A percentile compares a stretch with the other conserved stretches of the same genome.
phyloP scores from a whole-genome alignment of 2,888 invertebrate genomes.

The Drosophila mimica region DNA sequence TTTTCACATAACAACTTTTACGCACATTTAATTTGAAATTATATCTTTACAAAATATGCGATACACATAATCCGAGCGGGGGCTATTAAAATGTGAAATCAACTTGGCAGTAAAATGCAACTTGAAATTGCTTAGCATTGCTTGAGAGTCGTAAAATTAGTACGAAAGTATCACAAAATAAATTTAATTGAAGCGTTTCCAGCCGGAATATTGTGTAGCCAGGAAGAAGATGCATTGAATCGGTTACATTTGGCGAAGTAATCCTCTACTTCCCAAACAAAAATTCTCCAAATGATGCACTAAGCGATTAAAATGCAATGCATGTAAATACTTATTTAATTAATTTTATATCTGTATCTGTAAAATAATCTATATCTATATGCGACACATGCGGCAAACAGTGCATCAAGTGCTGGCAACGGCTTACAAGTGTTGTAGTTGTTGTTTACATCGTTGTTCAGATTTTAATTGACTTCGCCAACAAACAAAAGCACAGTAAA shows the following conservation, averaged over 20 bases:
- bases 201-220: constrained; percentile 7
- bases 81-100: constrained; percentile 34
- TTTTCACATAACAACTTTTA: constrained; percentile 32
- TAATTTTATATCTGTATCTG: constrained; percentile 44
- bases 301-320: constrained; percentile 72
- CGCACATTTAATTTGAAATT: constrained; percentile 47
- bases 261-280: constrained; percentile 40
- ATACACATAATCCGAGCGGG: constrained; percentile 11
- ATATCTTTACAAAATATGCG: constrained; percentile 49
- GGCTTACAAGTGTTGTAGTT: constrained; percentile 41
- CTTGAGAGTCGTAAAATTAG: constrained; percentile 34
- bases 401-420: constrained; percentile 38
- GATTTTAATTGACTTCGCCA: constrained; percentile 75
- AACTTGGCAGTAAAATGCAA: constrained; percentile 34
- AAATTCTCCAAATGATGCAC: constrained; percentile 43
- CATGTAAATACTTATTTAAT: constrained; percentile 74
- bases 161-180: constrained; percentile 33
- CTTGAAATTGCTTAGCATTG: constrained; percentile 14
- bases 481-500: constrained; percentile 45
- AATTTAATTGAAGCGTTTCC: constrained; percentile 49
- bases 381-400: constrained; percentile 52
- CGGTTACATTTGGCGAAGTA: constrained; percentile 42
- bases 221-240: constrained; percentile 18
- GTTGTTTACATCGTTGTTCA: constrained; percentile 70
- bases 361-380: constrained; percentile 21